Evolutionary conservation across 2,113 vertebrate species (phyloP), one percentile per base, ranked within the genome.

Genomic region (Salvelinus fontinalis): DNA sequence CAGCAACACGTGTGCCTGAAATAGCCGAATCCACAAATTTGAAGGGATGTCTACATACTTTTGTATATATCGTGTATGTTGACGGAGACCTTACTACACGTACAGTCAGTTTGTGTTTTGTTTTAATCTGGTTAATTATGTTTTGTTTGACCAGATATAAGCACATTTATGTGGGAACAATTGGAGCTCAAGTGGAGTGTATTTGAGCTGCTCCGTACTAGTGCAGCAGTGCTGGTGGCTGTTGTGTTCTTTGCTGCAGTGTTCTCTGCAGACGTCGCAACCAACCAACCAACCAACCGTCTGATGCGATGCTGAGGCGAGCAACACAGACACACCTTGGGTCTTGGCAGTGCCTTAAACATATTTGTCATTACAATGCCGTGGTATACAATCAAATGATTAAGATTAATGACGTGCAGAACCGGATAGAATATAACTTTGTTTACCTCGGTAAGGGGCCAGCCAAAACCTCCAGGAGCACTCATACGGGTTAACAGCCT

Each of bases 321-420:
- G 27, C 59, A 77, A 60, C 51, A 44, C 71, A 29, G 67, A 81
- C 84, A 84, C 81, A 64, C 85, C 89, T 81, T 54, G 24, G 2
- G 75, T 74, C 48, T 83, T 75, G 76, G 75, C 75, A 67, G 44
- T 9, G 69, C 73, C 72, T 79, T 73, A 65, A 34, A 77, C 64
- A 75, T 22, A 74, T 86, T 86, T 84, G 81, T 84, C 73, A 84
- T 85, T 84, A 79, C 74, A 80, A n/a, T 7, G 65, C 51, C 81
- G 72, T 62, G 57, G 39, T 70, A 76, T 82, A 74, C 75, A 76
- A 75, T 85, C 75, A 81, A 72, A 81, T 73, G 64, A 75, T 48
- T 6, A 85, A 80, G 87, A 87, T 84, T 81, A 86, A 86, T 66
- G 69, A 69, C 67, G 18, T 51, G 29, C 70, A 81, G 80, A 64